These are phyloP conservation scores for Akabosia matsudoensis DNA, from an alignment of 1,140 invertebrate species.

Conservation along the genomic window DNA sequence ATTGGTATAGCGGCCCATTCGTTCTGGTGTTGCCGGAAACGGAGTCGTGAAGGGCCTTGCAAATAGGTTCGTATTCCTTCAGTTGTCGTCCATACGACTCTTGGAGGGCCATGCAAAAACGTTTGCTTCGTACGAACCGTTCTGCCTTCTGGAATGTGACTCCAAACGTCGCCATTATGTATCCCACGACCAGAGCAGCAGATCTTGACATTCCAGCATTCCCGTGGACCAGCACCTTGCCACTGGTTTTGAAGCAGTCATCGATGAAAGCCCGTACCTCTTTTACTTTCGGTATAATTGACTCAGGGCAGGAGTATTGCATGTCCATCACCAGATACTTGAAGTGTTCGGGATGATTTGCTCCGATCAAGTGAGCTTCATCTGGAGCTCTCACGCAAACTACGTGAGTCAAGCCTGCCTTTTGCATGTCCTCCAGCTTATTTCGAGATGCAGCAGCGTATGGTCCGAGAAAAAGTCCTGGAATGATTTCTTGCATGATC, in stretches of 20 bases:
- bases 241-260: constrained; percentile 58
- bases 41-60: background rate
- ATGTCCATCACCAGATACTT: constrained; percentile 53
- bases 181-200: constrained; percentile 66
- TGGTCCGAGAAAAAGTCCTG: constrained; percentile 65
- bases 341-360: constrained; percentile 64
- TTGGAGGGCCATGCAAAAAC: constrained; percentile 69
- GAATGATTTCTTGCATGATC: constrained; percentile 69
- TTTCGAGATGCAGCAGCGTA: constrained; percentile 51
- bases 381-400: constrained; percentile 64
- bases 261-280: constrained; percentile 63
- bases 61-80: constrained; percentile 40
- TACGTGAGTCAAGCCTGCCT: constrained; percentile 63
- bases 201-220: constrained; percentile 70
- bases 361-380: constrained; percentile 64
- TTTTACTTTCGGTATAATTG: constrained; percentile 66
- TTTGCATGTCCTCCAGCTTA: constrained; percentile 11
- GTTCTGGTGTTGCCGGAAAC: background rate
- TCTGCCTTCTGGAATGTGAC: constrained; percentile 54
- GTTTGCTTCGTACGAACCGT: constrained; percentile 60
- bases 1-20: too few relatives aligned
- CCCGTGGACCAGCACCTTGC: constrained; percentile 66
- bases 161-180: constrained; percentile 66
- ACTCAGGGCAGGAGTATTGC: constrained; percentile 62
- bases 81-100: constrained; percentile 66